These are phyloP conservation scores for Hyla sarda DNA, from an alignment of 2,113 vertebrate species.

Conservation along the genomic window DNA sequence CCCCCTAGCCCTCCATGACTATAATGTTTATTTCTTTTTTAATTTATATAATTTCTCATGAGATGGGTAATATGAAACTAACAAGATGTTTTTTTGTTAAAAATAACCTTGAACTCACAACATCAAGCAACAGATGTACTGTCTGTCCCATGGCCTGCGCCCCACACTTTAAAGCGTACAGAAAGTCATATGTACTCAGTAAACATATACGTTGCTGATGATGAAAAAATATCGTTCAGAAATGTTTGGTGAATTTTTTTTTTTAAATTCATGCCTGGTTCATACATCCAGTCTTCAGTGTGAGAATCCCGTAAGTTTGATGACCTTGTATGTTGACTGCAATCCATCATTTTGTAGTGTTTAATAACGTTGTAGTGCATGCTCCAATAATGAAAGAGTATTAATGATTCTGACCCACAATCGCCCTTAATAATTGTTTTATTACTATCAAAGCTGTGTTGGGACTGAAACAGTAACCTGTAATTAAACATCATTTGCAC, in stretches of 20 bases:
- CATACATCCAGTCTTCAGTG: not conserved
- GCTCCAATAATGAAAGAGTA: not conserved
- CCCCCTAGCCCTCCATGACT: not conserved
- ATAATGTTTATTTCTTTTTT: not conserved
- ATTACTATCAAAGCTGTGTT: not conserved
- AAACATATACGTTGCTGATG: not conserved
- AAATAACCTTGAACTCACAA: not conserved
- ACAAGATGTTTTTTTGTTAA: not conserved
- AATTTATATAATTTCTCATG: not conserved
- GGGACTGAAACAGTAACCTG: constrained; percentile 19
- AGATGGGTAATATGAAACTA: not conserved
- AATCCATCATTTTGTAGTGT: not conserved
- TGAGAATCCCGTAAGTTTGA: not conserved
- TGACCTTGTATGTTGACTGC: not conserved
- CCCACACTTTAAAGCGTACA: not conserved
- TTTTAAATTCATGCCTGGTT: not conserved
- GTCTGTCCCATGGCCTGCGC: too few relatives aligned
- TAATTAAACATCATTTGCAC: constrained; percentile 25
- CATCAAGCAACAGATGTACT: too few relatives aligned
- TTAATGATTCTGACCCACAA: constrained; percentile 13
- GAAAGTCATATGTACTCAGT: not conserved
- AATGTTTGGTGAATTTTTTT: not conserved
- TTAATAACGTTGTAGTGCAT: constrained; percentile 1
- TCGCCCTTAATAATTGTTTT: constrained; percentile 5
- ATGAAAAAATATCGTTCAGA: not conserved